Evolutionary conservation across 1,140 invertebrate genomes (phyloP), one percentile per base, ranked within the genome.

Genomic region (Aphaenogaster rudis): DNA sequence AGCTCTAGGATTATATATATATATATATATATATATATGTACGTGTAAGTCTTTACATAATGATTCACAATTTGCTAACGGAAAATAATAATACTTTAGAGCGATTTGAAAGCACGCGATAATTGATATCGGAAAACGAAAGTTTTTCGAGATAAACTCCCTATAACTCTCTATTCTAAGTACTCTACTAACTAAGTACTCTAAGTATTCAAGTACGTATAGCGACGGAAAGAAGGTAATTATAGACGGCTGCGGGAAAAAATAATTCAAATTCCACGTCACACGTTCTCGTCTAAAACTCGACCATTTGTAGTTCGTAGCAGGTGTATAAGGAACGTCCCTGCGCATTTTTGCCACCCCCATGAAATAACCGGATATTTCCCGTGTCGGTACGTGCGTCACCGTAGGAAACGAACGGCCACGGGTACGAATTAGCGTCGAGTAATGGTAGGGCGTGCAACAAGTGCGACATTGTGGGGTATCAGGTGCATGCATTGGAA

Each of bases 321-420:
- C 89, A 91, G 90, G 82, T 88, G 90, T 88, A 88, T 48, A 36
- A 36, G 54, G 54, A 17, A 63, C 28, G 54, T 48, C 42, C 54
- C 80, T 17, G 48, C 54, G 64, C 52, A 66, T 64, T 67, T 84
- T 67, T 42, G 64, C 82, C 90, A 91, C 88, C 90, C 90, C 90
- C 90, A 78, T 91, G 6, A 89, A 92, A 88, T 88, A 89, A 92
- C 93, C 93, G 92, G 93, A 94, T 93, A 94, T 93, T 92, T 93
- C 90, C 88, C 78, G 61, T 91, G 93, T 92, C 90, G 89, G 92
- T 92, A 90, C 88, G 88, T 90, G 86, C 91, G 88, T 91, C 88
- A 91, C 89, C 82, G 59, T 85, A 89, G 88, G 59, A 89, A 87
- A 91, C 64, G 48, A 54, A 71, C 89, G 87, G 90, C 69, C 78